These are phyloP conservation scores for Mythimna lalbum DNA, from an alignment of 2,888 invertebrate species.

Conservation along the genomic window DNA sequence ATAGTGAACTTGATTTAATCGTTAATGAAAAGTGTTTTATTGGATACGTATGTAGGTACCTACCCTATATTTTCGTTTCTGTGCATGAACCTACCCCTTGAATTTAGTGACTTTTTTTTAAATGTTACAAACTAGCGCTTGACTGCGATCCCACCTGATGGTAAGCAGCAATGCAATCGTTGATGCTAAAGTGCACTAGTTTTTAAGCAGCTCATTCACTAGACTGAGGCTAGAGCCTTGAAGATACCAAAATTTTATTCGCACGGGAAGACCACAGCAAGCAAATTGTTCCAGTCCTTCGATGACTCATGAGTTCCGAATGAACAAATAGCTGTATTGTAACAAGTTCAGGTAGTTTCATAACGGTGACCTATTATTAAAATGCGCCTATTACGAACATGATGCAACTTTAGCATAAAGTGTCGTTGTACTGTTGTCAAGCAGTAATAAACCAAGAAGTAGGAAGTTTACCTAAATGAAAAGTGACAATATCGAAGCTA, in stretches of 20 bases:
- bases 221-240: too few relatives aligned
- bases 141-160: too few relatives aligned
- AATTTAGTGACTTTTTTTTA: background rate
- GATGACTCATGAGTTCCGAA: background rate
- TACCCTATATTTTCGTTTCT: too few relatives aligned
- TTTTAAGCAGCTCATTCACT: too few relatives aligned
- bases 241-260: too few relatives aligned
- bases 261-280: too few relatives aligned
- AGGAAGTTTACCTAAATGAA: constrained; percentile 14
- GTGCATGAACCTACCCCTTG: too few relatives aligned
- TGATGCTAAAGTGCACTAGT: too few relatives aligned
- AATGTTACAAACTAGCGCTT: too few relatives aligned
- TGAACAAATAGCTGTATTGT: constrained; percentile 2
- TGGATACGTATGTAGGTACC: too few relatives aligned
- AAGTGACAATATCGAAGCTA: background rate
- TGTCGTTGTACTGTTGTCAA: constrained; percentile 33
- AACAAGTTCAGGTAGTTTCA: constrained; percentile 17
- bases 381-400: constrained; percentile 27
- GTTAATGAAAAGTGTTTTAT: background rate
- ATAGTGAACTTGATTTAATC: background rate
- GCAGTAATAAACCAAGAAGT: constrained; percentile 6
- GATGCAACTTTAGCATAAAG: constrained; percentile 50
- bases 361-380: constrained; percentile 16
- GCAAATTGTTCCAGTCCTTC: too few relatives aligned
- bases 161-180: too few relatives aligned